These are phyloP conservation scores for Sthenelais limicola DNA, from an alignment of 2,888 invertebrate genomes.

Conservation along the genomic window DNA sequence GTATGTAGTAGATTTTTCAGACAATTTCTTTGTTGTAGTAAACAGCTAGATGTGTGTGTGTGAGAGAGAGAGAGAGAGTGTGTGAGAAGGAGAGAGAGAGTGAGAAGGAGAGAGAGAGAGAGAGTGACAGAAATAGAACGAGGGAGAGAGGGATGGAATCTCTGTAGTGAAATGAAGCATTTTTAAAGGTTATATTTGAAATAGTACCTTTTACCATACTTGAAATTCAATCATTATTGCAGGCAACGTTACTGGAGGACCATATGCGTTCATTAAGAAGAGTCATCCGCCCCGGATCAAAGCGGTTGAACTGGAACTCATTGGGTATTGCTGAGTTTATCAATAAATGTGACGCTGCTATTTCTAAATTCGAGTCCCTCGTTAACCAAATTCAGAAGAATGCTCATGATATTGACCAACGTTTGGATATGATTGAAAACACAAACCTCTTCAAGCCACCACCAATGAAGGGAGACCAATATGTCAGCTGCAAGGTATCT, in stretches of 20 bases:
- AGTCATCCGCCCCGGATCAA: constrained; percentile 81
- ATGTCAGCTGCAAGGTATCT: constrained; percentile 70
- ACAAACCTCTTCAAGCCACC: constrained; percentile 69
- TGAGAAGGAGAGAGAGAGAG: not conserved
- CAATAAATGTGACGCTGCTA: constrained; percentile 74
- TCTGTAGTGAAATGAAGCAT: no score
- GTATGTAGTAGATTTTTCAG: constrained; percentile 73
- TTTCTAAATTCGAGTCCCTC: constrained; percentile 73
- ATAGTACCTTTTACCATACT: no score
- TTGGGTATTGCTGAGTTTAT: constrained; percentile 85
- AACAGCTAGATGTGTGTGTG: no score
- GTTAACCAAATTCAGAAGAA: constrained; percentile 74
- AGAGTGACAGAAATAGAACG: not conserved
- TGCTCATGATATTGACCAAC: constrained; percentile 70
- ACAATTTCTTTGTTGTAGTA: no score
- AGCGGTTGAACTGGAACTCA: constrained; percentile 89
- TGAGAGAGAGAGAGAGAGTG: no score
- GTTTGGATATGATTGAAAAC: constrained; percentile 67
- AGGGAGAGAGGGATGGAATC: no score
- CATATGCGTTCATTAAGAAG: constrained; percentile 68
- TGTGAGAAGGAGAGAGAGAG: no score
- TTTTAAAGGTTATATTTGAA: no score
- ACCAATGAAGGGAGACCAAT: constrained; percentile 61
- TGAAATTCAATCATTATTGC: no score
- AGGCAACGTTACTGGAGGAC: constrained; percentile 67